A percentile compares a stretch with the other conserved stretches of the same genome.
These are phyloP conservation scores for Lepilemur septentrionalis DNA, from an alignment of 2,797 vertebrate species.

Conservation along the genomic window DNA sequence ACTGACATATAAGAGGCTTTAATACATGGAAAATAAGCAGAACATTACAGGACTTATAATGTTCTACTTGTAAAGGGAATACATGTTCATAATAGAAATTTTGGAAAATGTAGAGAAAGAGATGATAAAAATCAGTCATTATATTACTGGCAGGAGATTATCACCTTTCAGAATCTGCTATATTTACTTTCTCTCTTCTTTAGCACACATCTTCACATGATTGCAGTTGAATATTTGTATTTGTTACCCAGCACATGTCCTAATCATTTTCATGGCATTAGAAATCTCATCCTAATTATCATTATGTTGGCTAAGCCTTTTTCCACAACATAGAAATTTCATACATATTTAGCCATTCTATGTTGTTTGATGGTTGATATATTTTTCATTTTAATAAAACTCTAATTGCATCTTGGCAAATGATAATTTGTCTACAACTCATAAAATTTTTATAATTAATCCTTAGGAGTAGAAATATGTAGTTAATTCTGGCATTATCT, in stretches of 20 bases:
- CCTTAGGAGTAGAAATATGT: neutral
- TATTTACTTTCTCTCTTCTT: neutral
- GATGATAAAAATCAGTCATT: neutral
- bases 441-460: neutral
- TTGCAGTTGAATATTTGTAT: neutral
- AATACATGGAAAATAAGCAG: neutral
- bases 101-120: neutral
- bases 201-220: neutral
- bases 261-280: neutral
- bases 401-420: neutral
- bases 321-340: neutral
- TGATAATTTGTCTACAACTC: neutral
- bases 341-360: neutral
- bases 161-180: neutral
- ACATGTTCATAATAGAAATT: neutral
- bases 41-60: neutral
- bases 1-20: neutral
- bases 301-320: neutral
- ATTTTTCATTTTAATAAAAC: neutral
- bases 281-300: neutral
- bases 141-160: neutral
- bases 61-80: neutral
- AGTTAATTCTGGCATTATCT: neutral
- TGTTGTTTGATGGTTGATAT: neutral
- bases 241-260: neutral